Evolutionary conservation across 2,113 vertebrate species (phyloP), one percentile per base, ranked within the genome.

Genomic region (Petrocephalus zakoni): DNA sequence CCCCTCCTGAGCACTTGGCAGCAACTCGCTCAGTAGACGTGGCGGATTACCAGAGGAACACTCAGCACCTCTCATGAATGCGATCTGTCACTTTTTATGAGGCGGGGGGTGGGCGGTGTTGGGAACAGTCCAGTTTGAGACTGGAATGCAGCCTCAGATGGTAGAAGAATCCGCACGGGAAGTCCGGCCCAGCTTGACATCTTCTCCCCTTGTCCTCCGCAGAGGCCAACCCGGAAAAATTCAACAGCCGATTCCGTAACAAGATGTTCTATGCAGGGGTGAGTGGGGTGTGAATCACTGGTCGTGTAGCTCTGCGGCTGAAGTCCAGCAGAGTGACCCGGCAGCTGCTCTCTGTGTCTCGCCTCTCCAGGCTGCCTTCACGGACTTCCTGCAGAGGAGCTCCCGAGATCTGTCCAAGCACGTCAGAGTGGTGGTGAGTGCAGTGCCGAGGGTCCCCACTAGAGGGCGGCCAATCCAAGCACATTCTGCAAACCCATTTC

Each of bases 391-490:
- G 89, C 97, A 96, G 55, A 97, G 98, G 89, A 99, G 98, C 95
- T 99, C 98, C 93, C 97, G 96, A 94, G 98, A 99, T 91, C 93
- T 99, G 94, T 98, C 98, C 61, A 99, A 99, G 94, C 98, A 99
- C 58, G 96, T 99, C 94, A 96, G 94, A 89, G 96, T 99, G 91
- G 96, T 99, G 96, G 98, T 99, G 94, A 98, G 98, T 92, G 37
- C 93, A 64, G 6, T 7, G 4, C 55, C 3, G 34, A 21, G 19
- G 85, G 86, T 82, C 53, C 47, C 56, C 42, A n/a, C 84, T 87
- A 15, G 56, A 58, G 58, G 58, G 56, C 22, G 10, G 19, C 58
- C 21, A 6, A 19, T 46, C 5, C 34, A 0, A 0, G 5, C 53
- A 42, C 21, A 29, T 85, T 34, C 10, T 34, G 84, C 51, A 15